These are phyloP conservation scores for Halictus ligatus DNA, from an alignment of 2,888 invertebrate species.

Conservation along the genomic window DNA sequence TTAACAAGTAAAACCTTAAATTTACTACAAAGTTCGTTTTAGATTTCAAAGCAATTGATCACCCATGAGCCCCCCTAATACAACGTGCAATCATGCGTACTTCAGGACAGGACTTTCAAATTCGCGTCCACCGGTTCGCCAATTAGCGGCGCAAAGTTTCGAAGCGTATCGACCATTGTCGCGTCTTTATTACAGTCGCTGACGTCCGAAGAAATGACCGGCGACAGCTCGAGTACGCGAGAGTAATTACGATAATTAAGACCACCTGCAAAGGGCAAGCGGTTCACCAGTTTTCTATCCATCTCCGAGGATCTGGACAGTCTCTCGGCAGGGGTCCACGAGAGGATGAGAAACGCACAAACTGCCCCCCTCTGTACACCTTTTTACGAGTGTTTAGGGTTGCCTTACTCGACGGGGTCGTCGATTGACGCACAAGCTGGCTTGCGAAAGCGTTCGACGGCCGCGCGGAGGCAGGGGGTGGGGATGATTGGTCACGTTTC, in stretches of 20 bases:
- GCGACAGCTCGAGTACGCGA: background rate
- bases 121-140: background rate
- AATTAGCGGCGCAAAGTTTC: background rate
- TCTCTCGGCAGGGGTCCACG: background rate
- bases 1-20: too few relatives aligned
- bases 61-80: background rate
- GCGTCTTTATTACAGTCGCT: background rate
- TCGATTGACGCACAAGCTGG: background rate
- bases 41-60: too few relatives aligned
- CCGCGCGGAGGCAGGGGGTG: background rate
- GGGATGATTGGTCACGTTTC: conserved; percentile 1
- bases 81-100: background rate
- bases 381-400: background rate
- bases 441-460: background rate
- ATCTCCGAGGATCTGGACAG: background rate
- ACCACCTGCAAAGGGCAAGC: background rate
- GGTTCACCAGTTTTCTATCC: background rate
- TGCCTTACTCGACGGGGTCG: background rate
- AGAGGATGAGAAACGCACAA: background rate
- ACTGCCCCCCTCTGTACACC: background rate
- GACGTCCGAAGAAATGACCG: background rate
- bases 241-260: background rate
- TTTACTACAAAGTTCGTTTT: too few relatives aligned
- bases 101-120: background rate
- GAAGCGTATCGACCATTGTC: background rate